These are phyloP conservation scores for Thalassaphorura encarpata DNA, from an alignment of 1,140 invertebrate genomes.

Conservation along the genomic window DNA sequence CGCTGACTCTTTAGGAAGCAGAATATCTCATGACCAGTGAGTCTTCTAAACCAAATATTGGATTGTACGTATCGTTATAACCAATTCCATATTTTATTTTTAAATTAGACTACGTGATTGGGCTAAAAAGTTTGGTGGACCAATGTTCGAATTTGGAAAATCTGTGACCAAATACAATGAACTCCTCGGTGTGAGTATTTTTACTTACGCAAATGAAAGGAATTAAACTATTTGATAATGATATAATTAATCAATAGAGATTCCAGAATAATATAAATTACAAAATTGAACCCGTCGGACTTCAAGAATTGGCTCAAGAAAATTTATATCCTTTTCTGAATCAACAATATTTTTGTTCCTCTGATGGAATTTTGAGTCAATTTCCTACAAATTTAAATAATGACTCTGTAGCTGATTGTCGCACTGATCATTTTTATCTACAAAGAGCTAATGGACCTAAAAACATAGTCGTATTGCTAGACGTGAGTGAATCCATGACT, in stretches of 20 bases:
- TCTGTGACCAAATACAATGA: constrained; percentile 56
- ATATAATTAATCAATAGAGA: not conserved
- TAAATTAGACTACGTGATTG: constrained; percentile 81
- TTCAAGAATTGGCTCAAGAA: not conserved
- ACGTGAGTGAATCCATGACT: constrained; percentile 95
- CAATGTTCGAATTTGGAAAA: constrained; percentile 74
- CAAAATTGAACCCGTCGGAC: not conserved
- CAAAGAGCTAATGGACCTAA: constrained; percentile 93
- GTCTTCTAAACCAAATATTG: constrained; percentile 13
- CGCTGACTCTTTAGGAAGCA: constrained; percentile 12
- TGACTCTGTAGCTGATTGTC: constrained; percentile 35
- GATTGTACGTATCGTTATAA: not conserved
- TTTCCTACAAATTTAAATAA: constrained; percentile 69
- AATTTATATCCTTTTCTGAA: constrained; percentile 80
- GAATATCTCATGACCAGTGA: constrained; percentile 17
- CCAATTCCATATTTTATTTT: constrained; percentile 27
- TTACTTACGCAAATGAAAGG: too few relatives aligned
- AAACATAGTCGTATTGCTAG: constrained; percentile 91
- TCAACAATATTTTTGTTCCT: constrained; percentile 95
- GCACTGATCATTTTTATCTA: constrained; percentile 77
- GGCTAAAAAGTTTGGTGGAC: constrained; percentile 76
- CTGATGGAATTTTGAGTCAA: constrained; percentile 75
- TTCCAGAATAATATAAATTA: constrained; percentile 1
- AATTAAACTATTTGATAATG: too few relatives aligned
- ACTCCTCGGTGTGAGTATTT: constrained; percentile 6